Percentiles rank a stretch among this genome's conserved stretches.
phyloP scores from a whole-genome alignment of 2,113 vertebrate species.

The Hydrolagus affinis region DNA sequence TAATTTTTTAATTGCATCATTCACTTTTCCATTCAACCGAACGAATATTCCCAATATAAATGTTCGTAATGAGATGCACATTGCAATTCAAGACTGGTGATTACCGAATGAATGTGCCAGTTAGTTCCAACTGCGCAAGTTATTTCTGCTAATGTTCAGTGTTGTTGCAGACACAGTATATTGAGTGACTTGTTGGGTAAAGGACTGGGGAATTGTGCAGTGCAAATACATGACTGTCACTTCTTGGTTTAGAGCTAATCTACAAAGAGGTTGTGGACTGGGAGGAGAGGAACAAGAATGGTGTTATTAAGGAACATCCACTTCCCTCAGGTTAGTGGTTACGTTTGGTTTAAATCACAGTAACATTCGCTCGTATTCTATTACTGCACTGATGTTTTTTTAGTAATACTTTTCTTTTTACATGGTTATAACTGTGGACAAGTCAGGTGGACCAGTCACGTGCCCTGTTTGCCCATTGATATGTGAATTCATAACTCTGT shows the following conservation, averaged over 20 bases:
- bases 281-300: conserved; percentile 95
- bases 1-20: too few relatives aligned
- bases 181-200: background rate
- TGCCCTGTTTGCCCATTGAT: too few relatives aligned
- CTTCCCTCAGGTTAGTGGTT: conserved; percentile 71
- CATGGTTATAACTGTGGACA: too few relatives aligned
- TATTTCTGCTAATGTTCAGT: background rate
- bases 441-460: too few relatives aligned
- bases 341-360: conserved; percentile 37
- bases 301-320: conserved; percentile 81
- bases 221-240: background rate
- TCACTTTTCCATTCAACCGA: too few relatives aligned
- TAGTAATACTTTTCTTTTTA: too few relatives aligned
- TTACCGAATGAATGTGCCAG: background rate
- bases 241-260: conserved; percentile 69
- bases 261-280: conserved; percentile 97
- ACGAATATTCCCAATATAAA: too few relatives aligned
- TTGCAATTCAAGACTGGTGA: background rate
- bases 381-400: background rate
- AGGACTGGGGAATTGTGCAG: background rate
- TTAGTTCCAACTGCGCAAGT: background rate
- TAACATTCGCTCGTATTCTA: background rate
- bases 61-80: background rate
- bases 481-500: too few relatives aligned
- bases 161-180: background rate